phyloP scores from a whole-genome alignment of 2,113 vertebrate genomes.

The Chascanopsetta lugubris region DNA sequence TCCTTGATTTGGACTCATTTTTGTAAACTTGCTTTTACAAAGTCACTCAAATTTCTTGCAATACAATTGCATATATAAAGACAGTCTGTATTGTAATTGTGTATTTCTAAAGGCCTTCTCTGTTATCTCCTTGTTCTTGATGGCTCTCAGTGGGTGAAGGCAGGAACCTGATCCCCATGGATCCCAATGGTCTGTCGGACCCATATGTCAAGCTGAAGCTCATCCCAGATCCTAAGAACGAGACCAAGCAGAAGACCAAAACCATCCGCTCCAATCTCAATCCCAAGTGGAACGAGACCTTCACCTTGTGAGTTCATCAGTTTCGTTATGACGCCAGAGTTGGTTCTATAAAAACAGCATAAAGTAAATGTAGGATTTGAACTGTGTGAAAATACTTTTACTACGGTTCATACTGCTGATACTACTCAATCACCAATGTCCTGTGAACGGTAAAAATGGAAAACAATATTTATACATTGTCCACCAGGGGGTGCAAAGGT shows the following conservation, averaged over 20 bases:
- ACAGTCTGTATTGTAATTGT: no score
- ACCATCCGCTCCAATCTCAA: slow-evolving; percentile 95
- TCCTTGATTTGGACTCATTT: no score
- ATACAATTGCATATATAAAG: no score
- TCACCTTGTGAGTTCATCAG: slow-evolving; percentile 89
- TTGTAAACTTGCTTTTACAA: no score
- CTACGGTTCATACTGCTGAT: not conserved
- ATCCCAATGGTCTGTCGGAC: slow-evolving; percentile 96
- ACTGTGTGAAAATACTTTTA: not conserved
- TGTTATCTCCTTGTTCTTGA: not conserved
- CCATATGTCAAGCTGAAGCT: slow-evolving; percentile 98
- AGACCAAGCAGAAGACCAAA: slow-evolving; percentile 98
- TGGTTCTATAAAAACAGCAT: not conserved
- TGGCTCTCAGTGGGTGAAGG: slow-evolving; percentile 87
- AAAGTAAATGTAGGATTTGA: not conserved
- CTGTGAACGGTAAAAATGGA: no score
- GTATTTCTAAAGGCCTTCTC: not conserved
- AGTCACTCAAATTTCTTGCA: no score
- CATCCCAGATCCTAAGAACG: slow-evolving; percentile 95
- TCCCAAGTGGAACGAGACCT: slow-evolving; percentile 93
- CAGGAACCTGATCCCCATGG: slow-evolving; percentile 97
- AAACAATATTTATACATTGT: no score
- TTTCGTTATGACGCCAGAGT: not conserved
- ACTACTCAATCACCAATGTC: not conserved
- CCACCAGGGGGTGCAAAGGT: no score